A percentile compares a stretch with the other conserved stretches of the same genome.
phyloP scores from a whole-genome alignment of 2,113 vertebrate species.

The Abramis brama region DNA sequence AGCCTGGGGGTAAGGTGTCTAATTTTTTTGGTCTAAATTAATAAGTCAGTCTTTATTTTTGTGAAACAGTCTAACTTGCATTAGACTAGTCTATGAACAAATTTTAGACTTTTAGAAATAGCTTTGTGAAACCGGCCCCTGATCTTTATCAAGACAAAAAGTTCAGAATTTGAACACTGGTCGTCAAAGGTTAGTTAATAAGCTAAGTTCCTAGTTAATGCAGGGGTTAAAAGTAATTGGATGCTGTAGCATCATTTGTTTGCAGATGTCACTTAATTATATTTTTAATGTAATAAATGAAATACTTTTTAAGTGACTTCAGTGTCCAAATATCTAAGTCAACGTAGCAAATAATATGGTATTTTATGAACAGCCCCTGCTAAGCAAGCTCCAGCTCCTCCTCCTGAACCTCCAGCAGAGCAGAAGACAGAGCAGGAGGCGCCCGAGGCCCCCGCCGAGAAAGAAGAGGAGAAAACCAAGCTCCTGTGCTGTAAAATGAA shows the following conservation, averaged over 20 bases:
- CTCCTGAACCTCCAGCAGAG: conserved; percentile 39
- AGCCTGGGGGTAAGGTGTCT: too few species aligned
- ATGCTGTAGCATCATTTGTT: background rate
- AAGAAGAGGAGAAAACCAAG: conserved; percentile 71
- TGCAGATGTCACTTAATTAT: background rate
- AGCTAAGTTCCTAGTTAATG: background rate
- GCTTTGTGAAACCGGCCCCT: too few species aligned
- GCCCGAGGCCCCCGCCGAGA: conserved; percentile 28
- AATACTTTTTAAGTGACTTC: background rate
- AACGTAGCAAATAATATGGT: background rate
- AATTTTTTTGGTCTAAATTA: too few species aligned
- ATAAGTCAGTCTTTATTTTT: too few species aligned
- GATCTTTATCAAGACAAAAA: background rate
- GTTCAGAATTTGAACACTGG: background rate
- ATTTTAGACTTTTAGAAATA: too few species aligned
- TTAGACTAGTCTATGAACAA: too few species aligned
- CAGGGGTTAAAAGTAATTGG: background rate
- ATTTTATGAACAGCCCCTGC: conserved; percentile 71
- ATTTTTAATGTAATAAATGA: background rate
- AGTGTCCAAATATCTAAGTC: background rate
- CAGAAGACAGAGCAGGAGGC: conserved; percentile 27
- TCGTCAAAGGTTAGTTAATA: background rate
- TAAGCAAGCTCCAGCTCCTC: conserved; percentile 68
- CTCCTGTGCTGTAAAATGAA: conserved; percentile 84
- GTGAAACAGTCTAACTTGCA: too few species aligned